These are phyloP conservation scores for Anabacerthia variegaticeps DNA, from an alignment of 2,797 vertebrate species.

Conservation along the genomic window DNA sequence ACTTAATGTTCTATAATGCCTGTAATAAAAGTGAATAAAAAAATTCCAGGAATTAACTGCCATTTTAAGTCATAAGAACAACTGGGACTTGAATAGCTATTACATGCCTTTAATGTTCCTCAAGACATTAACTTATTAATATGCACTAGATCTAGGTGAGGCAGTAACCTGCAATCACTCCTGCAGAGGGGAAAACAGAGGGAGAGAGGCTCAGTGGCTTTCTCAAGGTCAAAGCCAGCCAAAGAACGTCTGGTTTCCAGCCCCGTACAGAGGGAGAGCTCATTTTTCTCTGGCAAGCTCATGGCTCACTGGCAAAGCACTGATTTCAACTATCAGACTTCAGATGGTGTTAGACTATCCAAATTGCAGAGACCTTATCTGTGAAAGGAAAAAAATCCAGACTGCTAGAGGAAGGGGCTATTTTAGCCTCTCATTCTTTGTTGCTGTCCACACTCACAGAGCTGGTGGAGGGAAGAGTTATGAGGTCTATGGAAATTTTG, in stretches of 20 bases:
- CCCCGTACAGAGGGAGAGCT: background rate
- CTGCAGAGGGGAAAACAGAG: background rate
- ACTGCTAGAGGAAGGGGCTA: background rate
- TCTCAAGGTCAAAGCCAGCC: slow-evolving; percentile 27
- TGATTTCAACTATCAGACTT: background rate
- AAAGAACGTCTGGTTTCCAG: background rate
- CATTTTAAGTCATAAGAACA: slow-evolving; percentile 8
- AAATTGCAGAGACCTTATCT: background rate
- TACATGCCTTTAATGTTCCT: background rate
- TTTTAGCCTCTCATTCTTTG: background rate
- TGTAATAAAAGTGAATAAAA: slow-evolving; percentile 7
- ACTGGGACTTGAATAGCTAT: background rate
- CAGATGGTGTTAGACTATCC: background rate
- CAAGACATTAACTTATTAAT: slow-evolving; percentile 10
- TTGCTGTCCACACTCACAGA: background rate
- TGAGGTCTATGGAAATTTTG: background rate
- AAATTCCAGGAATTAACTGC: background rate
- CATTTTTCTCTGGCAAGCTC: background rate
- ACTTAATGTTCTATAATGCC: slow-evolving; percentile 23
- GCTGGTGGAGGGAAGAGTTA: background rate
- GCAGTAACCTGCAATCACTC: background rate
- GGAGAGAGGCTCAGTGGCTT: background rate
- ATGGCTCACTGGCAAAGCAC: background rate
- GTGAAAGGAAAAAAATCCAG: background rate
- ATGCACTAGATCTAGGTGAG: background rate